Evolutionary conservation across 1,140 invertebrate species (phyloP).

Genomic region (Metopolophium dirhodum): DNA sequence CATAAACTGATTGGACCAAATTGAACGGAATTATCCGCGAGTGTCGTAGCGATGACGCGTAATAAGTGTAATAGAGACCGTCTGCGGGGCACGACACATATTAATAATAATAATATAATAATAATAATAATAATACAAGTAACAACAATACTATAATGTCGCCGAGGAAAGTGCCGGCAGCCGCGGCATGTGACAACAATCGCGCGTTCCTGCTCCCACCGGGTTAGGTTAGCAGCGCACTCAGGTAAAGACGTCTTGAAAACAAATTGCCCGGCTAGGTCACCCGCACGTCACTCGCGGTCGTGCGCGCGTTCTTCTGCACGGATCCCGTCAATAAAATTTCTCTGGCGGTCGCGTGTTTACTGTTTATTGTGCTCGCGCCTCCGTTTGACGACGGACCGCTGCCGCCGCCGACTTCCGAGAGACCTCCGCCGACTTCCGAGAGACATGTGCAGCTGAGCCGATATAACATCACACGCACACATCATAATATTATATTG

Average conservation of each 20-base stretch:
- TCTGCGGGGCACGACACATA: background rate
- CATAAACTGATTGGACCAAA: background rate
- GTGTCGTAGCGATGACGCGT: background rate
- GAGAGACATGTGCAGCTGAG: background rate
- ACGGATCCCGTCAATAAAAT: background rate
- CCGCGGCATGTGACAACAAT: background rate
- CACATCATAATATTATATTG: background rate
- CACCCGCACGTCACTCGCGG: background rate
- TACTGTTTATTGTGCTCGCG: background rate
- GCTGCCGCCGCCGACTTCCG: background rate
- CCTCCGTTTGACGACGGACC: background rate
- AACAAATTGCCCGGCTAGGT: slow-evolving; percentile 21
- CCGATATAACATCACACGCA: background rate
- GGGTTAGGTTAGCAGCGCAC: background rate
- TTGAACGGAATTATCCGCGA: slow-evolving; percentile 8
- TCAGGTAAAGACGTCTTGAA: background rate
- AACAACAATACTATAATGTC: background rate
- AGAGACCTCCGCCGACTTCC: background rate
- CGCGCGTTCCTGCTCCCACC: background rate
- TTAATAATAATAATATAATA: background rate
- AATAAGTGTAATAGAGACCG: too few species aligned
- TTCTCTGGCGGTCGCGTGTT: background rate
- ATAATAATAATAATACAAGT: background rate
- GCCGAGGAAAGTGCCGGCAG: background rate
- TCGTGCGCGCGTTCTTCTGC: background rate